A percentile compares a stretch with the other conserved stretches of the same genome.
phyloP scores from a whole-genome alignment of 2,113 vertebrate species.

The Perca schrenkii region DNA sequence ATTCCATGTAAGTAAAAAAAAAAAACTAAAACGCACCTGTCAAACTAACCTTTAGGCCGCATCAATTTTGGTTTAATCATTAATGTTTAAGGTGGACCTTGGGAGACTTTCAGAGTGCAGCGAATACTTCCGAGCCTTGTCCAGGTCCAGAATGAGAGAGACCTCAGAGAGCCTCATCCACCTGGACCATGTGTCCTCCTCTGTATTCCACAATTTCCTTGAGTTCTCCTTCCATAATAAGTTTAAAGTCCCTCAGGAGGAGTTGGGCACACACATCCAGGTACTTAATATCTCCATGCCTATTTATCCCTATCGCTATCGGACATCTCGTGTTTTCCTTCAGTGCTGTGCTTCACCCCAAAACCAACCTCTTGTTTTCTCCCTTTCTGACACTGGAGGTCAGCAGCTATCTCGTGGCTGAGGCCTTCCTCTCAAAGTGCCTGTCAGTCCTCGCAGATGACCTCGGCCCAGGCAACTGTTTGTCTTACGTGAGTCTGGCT shows the following conservation, averaged over 20 bases:
- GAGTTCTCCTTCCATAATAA: constrained; percentile 78
- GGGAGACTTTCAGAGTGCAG: constrained; percentile 78
- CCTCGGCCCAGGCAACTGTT: constrained; percentile 77
- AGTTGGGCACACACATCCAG: constrained; percentile 75
- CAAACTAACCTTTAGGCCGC: not conserved
- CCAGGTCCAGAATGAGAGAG: constrained; percentile 85
- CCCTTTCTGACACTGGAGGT: constrained; percentile 47
- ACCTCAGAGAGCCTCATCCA: constrained; percentile 72
- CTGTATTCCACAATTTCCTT: constrained; percentile 78
- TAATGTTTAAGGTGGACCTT: constrained; percentile 76
- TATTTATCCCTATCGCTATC: not conserved
- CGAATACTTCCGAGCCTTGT: constrained; percentile 83
- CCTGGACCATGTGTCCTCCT: constrained; percentile 80
- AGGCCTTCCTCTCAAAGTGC: constrained; percentile 78
- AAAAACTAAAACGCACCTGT: not conserved
- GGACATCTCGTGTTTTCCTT: not conserved
- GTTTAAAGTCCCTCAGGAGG: constrained; percentile 69
- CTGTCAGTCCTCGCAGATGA: constrained; percentile 63
- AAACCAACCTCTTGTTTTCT: not conserved
- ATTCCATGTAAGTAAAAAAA: constrained; percentile 79
- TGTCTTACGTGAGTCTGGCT: constrained; percentile 79
- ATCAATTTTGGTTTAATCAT: not conserved
- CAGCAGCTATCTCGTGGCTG: constrained; percentile 82
- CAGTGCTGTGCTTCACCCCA: not conserved
- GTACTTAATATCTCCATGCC: constrained; percentile 37